A percentile compares a stretch with the other conserved stretches of the same genome.
Conservation (phyloP, 2,797 vertebrate species). For the Micromesistius poutassou region DNA sequence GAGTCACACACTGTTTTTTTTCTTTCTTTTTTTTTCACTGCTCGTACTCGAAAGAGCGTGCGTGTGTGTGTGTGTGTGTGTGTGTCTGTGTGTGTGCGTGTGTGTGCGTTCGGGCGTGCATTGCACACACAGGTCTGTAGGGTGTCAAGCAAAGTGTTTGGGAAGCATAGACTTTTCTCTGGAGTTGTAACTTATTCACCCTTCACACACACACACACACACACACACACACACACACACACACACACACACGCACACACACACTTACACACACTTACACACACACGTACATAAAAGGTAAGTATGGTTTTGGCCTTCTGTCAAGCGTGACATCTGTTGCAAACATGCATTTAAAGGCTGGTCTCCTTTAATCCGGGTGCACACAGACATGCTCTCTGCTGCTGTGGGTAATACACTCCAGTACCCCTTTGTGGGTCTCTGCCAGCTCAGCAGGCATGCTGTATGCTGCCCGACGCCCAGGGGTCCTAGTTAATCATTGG, state of each 20-base stretch:
- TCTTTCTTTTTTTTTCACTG: constrained; percentile 39
- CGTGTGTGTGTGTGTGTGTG: neutral
- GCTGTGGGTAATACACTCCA: constrained; percentile 55
- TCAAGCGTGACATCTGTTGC: constrained; percentile 63
- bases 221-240: constrained; percentile 5
- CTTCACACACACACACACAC: constrained; percentile 21
- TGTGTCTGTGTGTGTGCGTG: too few species aligned
- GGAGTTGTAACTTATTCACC: constrained; percentile 34
- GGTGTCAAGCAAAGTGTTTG: constrained; percentile 34
- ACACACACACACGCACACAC: constrained; percentile 7
- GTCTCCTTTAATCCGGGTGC: constrained; percentile 63
- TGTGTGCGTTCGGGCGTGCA: constrained; percentile 31
- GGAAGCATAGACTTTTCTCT: constrained; percentile 49
- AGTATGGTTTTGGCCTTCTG: constrained; percentile 26
- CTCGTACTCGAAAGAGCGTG: neutral
- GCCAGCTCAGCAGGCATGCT: constrained; percentile 55
- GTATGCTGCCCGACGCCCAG: constrained; percentile 60
- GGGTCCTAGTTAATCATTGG: constrained; percentile 75
- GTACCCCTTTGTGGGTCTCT: constrained; percentile 55
- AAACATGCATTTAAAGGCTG: constrained; percentile 59
- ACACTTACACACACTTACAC: neutral
- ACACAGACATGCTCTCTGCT: constrained; percentile 63
- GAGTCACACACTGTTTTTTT: constrained; percentile 9
- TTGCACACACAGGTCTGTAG: constrained; percentile 53
- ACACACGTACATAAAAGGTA: constrained; percentile 7